Base-by-base conservation (phyloP, 2,113 vertebrate species). In the Bolborhynchus lineola region DNA sequence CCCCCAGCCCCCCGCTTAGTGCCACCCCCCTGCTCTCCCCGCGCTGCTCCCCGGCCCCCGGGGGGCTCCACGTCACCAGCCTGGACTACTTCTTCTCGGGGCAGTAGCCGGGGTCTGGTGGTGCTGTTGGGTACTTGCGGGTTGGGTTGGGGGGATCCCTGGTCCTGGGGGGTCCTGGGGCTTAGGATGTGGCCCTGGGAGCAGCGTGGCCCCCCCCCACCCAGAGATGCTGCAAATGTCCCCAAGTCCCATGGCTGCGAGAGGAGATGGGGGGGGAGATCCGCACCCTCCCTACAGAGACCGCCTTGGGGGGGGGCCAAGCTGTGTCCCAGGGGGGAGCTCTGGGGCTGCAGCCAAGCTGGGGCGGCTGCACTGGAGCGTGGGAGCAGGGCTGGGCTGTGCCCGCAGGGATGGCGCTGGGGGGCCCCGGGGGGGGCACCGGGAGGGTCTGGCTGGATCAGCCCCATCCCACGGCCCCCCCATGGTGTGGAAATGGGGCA, bases 21-120 rank as follows among this genome's bases (percentile, higher is more conserved):
- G 59, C 88, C 2, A 82, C 63, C 6, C 91, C 78, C 3, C 71
- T 97, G 31, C 92, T 95, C n/a, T 42, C 74, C 1, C 53, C 68
- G 1, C 16, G 65, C 2, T 4, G 10, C 2, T 67, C 88, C 4
- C 72, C 20, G 4, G 37, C 49, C 13, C 46, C 59, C 5, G 35
- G 67, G 21, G 50, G 26, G 6, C 84, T 93, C 6, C 91, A 92
- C 3, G 11, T 83, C 28, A 90, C 93, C 53, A 95, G 93, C 1
- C 9, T 55, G 41, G 93, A 95, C 71, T 90, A 82, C 60, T 96
- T 96, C 81, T 81, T 94, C 55, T 31, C 90, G 10, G 53, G 81
- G 39, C 72, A 47, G 35, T 96, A 96, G 59, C 37, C 5, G 6
- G 12, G 33, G 50, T 11, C 14, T 85, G 74, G 59, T 28, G 4